A percentile compares a stretch with the other conserved stretches of the same genome.
Conservation (phyloP, 2,888 invertebrate genomes). For the Coelopa pilipes region DNA sequence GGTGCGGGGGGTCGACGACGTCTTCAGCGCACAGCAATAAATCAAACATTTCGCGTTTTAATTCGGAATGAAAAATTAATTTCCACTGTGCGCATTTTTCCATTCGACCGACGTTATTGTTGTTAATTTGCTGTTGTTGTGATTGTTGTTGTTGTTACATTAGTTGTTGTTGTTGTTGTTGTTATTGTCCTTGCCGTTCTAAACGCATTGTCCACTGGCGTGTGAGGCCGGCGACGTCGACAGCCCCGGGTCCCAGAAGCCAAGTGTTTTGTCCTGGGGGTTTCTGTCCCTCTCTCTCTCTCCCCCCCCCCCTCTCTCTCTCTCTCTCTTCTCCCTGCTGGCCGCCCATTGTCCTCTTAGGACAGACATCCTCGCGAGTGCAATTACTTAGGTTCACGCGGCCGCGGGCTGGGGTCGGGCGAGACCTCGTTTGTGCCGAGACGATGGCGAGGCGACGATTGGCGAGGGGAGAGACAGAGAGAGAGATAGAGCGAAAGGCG, state of each 20-base stretch:
- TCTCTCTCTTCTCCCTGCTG: slow-evolving; percentile 2
- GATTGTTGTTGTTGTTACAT: too few relatives aligned
- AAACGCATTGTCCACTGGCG: neutral
- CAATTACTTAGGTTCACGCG: slow-evolving; percentile 23
- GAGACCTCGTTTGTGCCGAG: too few relatives aligned
- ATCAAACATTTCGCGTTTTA: slow-evolving; percentile 17
- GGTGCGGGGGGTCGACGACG: too few relatives aligned
- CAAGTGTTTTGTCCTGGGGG: slow-evolving; percentile 51
- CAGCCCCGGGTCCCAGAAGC: slow-evolving; percentile 47
- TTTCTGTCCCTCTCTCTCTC: neutral
- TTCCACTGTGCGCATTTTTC: too few relatives aligned
- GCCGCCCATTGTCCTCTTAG: slow-evolving; percentile 9
- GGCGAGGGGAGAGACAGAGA: neutral
- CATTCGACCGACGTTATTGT: too few relatives aligned
- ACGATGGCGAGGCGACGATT: too few relatives aligned
- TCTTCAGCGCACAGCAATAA: neutral
- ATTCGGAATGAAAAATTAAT: slow-evolving; percentile 16
- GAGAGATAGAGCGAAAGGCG: too few relatives aligned
- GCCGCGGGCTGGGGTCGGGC: neutral
- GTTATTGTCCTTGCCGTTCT: neutral
- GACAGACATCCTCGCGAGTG: slow-evolving; percentile 19
- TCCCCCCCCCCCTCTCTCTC: neutral
- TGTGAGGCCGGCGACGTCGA: neutral
- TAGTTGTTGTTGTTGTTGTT: too few relatives aligned
- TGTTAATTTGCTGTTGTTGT: neutral